A percentile compares a stretch with the other conserved stretches of the same genome.
phyloP scores from a whole-genome alignment of 2,888 invertebrate genomes.

The Galerucella pusilla region DNA sequence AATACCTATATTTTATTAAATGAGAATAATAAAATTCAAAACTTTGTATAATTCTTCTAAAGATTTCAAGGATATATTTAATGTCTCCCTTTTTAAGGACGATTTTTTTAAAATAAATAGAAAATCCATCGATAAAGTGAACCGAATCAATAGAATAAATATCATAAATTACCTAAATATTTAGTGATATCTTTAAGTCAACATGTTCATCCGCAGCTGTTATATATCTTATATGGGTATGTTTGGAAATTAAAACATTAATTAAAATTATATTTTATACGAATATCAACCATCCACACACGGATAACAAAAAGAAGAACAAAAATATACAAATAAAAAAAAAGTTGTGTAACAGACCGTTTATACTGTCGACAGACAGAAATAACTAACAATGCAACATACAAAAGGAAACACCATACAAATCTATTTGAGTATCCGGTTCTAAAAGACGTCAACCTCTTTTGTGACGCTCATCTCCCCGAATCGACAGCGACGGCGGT shows the following conservation, averaged over 20 bases:
- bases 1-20: no score
- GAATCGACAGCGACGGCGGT: constrained; percentile 24
- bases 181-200: no score
- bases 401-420: constrained; percentile 49
- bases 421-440: constrained; percentile 51
- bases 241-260: background rate
- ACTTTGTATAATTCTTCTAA: no score
- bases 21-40: no score
- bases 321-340: constrained; percentile 28
- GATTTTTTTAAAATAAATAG: no score
- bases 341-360: constrained; percentile 45
- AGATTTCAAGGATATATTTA: no score
- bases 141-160: no score
- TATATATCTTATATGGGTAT: background rate
- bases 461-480: constrained; percentile 37
- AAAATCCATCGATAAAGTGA: no score
- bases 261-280: background rate
- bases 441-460: constrained; percentile 48
- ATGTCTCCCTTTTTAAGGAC: no score
- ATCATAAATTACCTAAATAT: no score
- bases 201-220: background rate
- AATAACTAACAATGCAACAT: constrained; percentile 45
- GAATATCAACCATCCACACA: background rate
- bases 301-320: background rate
- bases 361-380: constrained; percentile 40